Conservation (phyloP, 1,140 invertebrate species). For the Apis florea region DNA sequence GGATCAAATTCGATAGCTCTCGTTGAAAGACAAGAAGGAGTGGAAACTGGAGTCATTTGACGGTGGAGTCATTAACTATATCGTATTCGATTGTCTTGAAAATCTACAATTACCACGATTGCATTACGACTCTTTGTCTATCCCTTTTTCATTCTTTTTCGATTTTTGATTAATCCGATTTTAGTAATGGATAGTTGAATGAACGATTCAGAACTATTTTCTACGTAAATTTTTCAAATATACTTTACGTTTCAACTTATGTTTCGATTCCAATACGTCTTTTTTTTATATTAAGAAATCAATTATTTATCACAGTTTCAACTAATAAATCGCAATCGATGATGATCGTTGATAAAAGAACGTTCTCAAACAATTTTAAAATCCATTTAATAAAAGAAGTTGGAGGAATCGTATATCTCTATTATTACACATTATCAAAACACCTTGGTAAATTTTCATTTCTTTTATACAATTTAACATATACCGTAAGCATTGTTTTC, state of each 20-base stretch:
- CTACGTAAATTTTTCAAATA: no score
- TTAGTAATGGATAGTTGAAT: no score
- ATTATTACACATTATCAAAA: neutral
- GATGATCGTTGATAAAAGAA: no score
- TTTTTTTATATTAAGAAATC: no score
- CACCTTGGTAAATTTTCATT: neutral
- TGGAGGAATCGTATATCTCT: neutral
- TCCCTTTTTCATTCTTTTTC: no score
- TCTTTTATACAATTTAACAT: neutral
- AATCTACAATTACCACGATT: neutral
- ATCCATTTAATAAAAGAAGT: neutral
- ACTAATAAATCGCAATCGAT: no score
- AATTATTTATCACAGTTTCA: no score
- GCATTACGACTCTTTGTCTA: no score
- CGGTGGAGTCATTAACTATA: slow-evolving; percentile 32
- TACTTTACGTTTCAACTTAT: no score
- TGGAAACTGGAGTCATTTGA: slow-evolving; percentile 48
- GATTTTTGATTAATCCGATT: neutral
- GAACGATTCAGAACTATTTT: neutral
- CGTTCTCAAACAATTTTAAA: neutral
- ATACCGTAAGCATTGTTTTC: no score
- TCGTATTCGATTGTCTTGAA: slow-evolving; percentile 9
- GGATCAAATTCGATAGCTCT: slow-evolving; percentile 65
- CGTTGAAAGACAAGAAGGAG: slow-evolving; percentile 60
- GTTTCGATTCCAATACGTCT: no score